A percentile compares a stretch with the other conserved stretches of the same genome.
These are phyloP conservation scores for Epinephelus cyanopodus DNA, from an alignment of 2,113 vertebrate genomes.

Conservation along the genomic window DNA sequence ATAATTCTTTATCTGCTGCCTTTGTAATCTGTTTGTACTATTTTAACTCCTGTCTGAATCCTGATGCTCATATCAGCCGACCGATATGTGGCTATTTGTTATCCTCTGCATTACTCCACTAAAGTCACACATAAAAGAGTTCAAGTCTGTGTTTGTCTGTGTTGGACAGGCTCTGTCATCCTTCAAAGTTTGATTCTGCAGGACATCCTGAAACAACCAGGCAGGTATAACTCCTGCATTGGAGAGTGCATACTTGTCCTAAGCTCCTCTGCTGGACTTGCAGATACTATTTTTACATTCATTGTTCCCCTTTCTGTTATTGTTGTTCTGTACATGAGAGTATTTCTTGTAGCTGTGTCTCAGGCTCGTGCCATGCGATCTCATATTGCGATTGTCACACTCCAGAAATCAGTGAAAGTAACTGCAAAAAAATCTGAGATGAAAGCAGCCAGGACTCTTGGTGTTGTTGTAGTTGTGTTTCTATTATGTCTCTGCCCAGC, in stretches of 20 bases:
- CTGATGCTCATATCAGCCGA: conserved; percentile 47
- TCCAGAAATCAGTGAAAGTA: not conserved
- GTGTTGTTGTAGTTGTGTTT: conserved; percentile 30
- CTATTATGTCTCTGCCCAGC: no score
- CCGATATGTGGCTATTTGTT: no score
- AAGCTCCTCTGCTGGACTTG: not conserved
- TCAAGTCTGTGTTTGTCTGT: conserved; percentile 11
- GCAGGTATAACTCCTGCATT: conserved; percentile 4
- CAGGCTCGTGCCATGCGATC: conserved; percentile 41
- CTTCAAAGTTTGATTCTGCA: not conserved
- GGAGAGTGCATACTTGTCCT: conserved; percentile 4
- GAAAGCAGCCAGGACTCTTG: conserved; percentile 52
- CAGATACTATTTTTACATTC: not conserved
- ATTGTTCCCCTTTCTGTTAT: no score
- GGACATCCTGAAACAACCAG: not conserved
- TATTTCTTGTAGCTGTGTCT: conserved; percentile 49
- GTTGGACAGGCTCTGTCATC: conserved; percentile 11
- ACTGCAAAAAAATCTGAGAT: conserved; percentile 31
- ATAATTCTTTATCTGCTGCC: not conserved
- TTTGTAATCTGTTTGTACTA: not conserved
- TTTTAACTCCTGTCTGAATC: conserved; percentile 44
- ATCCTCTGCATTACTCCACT: no score
- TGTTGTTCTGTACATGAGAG: conserved; percentile 23
- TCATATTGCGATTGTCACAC: not conserved
- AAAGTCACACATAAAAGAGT: no score